Base-by-base conservation (phyloP, 2,797 vertebrate genomes). In the Centropyge bicolor region DNA sequence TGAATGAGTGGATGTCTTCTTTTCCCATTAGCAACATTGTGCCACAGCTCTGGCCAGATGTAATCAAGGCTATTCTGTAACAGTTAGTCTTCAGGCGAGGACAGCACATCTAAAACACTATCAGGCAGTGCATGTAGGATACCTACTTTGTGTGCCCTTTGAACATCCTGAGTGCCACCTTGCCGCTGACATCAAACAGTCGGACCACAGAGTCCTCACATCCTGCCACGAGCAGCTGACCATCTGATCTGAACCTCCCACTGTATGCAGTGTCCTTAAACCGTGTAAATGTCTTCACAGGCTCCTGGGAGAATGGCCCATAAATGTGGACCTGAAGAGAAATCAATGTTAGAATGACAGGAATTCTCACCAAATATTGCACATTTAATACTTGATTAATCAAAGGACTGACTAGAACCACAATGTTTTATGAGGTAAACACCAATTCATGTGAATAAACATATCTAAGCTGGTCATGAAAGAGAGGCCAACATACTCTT, bases 231-330 rank as follows among this genome's bases (percentile, higher is more conserved):
- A 99, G 95, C 83, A 99, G 91, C 27, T 95, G 96, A 40, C 98
- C 98, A 0, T 99, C 98, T 0, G 95, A 95, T 72, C 98, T 86
- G 86, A 97, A 98, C 0, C 95, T 96, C 11, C 96, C 98, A 78
- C 97, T 94, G 72, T 99, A 99, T 0, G 97, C 97, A 0, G 97
- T 96, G 69, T 97, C 97, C 77, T 95, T 97, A 91, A 99, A 99
- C 9, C 96, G 95, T 1, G 96, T 97, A 86, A 98, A 99, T 0
- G 96, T 94, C 91, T 96, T 98, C 71, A 98, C 83, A 4, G 98
- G 98, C 78, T 98, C 97, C 85, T 97, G 97, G 16, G 98, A 98
- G 75, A 97, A 97, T 0, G 95, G 96, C 2, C 97, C 97, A 4
- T 99, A 99, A 73, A 99, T 92, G 80, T 99, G 97, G 85, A 99